Base-by-base conservation (phyloP, 1,140 invertebrate species). In the Cydia pomonella region DNA sequence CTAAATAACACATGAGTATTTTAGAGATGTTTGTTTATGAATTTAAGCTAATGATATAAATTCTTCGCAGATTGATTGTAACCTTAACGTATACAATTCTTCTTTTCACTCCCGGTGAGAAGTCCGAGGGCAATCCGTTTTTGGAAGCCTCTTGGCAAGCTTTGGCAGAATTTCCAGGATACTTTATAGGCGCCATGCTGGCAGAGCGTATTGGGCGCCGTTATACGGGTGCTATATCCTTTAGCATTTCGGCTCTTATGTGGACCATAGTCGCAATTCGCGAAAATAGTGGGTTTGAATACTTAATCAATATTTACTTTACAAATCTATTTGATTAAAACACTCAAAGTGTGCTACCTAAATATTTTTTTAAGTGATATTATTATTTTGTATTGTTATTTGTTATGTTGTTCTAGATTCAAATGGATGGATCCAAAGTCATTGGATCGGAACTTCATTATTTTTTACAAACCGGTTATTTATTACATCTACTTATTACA, bases 131-230 rank as follows among this genome's bases (percentile, higher is more conserved):
- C 59, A 96, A 96, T 88, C 95, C 95, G 23, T 96, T 96, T 83
- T 82, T 96, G 59, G 96, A 96, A 86, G 96, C 95, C 86, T 93
- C 95, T 74, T 93, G 94, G 78, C 94, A 96, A 81, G 93, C 94
- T 71, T 75, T 95, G 5, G 93, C 94, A 21, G 95, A 96, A 84
- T 87, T 96, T 10, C 95, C 95, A 1, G 94, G 92, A 50, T 91
- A 91, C 79, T 92, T 93, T 78, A 7, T 93, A 73, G 85, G 82
- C 47, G 85, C 84, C 16, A 89, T 84, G 84, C 79, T 93, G 6
- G 90, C 91, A 27, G 92, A 95, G 75, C 91, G 79, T 25, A 87
- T 94, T 16, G 95, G 95, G 6, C 89, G 95, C 3, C 89, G 95
- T 29, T 94, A 93, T 80, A 93, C 94, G 9, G 93, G 93, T 69